These are phyloP conservation scores for Itoplectis maculator DNA, from an alignment of 2,888 invertebrate species.

Conservation along the genomic window DNA sequence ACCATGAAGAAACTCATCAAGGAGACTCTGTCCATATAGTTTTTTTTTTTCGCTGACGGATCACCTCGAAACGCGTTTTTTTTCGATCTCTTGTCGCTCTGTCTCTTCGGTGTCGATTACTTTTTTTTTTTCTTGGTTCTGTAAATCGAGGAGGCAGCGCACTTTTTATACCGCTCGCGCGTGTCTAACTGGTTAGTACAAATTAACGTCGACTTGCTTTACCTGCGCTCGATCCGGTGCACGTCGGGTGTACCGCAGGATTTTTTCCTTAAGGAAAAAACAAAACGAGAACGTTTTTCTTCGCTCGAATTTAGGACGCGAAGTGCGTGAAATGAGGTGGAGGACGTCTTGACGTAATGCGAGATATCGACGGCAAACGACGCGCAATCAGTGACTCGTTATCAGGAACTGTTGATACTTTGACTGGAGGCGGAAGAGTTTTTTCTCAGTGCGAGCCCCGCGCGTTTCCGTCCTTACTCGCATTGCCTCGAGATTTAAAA, in stretches of 20 bases:
- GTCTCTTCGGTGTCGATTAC: background rate
- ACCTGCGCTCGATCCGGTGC: constrained; percentile 61
- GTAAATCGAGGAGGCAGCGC: background rate
- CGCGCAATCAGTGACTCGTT: background rate
- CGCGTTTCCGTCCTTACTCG: background rate
- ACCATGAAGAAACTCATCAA: constrained; percentile 96
- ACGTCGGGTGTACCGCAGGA: constrained; percentile 62
- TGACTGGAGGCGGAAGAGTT: background rate
- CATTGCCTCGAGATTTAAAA: background rate
- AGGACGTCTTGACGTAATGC: background rate
- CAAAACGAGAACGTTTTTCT: background rate
- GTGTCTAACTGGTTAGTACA: constrained; percentile 75
- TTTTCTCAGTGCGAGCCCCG: background rate
- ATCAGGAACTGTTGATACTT: background rate
- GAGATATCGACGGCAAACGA: background rate
- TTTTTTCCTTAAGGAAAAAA: constrained; percentile 19
- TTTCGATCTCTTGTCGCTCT: background rate
- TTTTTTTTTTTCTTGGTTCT: background rate
- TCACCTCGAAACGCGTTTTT: background rate
- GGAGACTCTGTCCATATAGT: constrained; percentile 92
- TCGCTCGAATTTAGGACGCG: background rate
- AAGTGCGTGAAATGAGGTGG: background rate
- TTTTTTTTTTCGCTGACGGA: constrained; percentile 10
- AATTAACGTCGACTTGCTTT: constrained; percentile 70
- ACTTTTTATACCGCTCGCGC: constrained; percentile 39